phyloP scores from a whole-genome alignment of 2,888 invertebrate species.

The Philereme transversata region DNA sequence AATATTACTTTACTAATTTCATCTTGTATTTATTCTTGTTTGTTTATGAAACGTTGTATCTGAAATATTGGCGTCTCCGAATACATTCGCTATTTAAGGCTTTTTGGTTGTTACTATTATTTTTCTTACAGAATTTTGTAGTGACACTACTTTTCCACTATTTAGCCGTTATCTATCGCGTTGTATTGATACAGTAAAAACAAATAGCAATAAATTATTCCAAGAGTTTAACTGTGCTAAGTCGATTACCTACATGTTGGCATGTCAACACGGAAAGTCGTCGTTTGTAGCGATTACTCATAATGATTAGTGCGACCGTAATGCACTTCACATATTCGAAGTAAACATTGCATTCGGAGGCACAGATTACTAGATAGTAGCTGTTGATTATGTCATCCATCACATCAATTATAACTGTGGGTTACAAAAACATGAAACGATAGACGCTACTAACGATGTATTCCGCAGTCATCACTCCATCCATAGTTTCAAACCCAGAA shows the following conservation, averaged over 20 bases:
- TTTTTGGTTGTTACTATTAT: too few relatives aligned
- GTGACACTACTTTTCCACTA: too few relatives aligned
- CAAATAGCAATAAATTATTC: constrained; percentile 12
- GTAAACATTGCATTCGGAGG: constrained; percentile 35
- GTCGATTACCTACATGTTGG: constrained; percentile 43
- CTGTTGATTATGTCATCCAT: constrained; percentile 24
- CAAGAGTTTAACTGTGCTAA: too few relatives aligned
- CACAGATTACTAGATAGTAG: constrained; percentile 13
- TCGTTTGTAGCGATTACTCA: constrained; percentile 52
- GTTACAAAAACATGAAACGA: constrained; percentile 26
- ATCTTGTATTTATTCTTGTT: constrained; percentile 39
- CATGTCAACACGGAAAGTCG: constrained; percentile 53
- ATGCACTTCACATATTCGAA: constrained; percentile 30
- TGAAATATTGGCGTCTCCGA: not conserved
- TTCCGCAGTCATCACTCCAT: too few relatives aligned
- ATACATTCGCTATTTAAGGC: too few relatives aligned
- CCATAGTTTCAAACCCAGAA: too few relatives aligned
- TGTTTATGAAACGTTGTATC: constrained; percentile 10
- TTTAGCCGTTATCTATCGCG: too few relatives aligned
- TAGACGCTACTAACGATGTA: too few relatives aligned
- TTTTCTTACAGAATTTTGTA: too few relatives aligned
- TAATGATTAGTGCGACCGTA: constrained; percentile 34
- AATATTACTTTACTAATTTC: constrained; percentile 42
- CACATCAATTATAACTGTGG: constrained; percentile 21
- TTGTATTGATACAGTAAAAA: too few relatives aligned